Base-by-base conservation (phyloP, 2,888 invertebrate species). In the Drosophila nr. perissopoda region DNA sequence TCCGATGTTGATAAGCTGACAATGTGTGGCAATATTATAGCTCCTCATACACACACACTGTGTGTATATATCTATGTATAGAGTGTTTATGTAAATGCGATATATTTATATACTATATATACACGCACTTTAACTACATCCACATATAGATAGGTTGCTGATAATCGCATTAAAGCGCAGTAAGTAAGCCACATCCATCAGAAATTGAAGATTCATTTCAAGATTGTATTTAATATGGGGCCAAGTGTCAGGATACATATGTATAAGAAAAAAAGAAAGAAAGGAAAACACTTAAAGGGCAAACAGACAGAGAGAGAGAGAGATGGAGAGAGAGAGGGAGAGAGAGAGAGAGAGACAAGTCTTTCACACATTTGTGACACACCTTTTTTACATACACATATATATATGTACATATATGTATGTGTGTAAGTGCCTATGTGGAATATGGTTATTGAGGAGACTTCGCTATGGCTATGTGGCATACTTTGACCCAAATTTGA, bases 1-100 rank as follows among this genome's bases (percentile, higher is more conserved):
- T n/a, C 38, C 53, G 10, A 34, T 25, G 36, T 56, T 68, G 64
- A 69, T 69, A 76, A 75, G 76, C 73, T 66, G 81, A 78, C 78
- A 78, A 78, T 62, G 72, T 58, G 76, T 60, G 76, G 53, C 25
- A 67, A 49, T 25, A 62, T 40, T 42, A 42, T 42, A 42, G 21
- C 42, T 42, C 11, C 21, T 21, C 42, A 5, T 5, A 13, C 42
- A 42, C 21, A 18, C 18, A 42, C n/a, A 38, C n/a, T 38, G n/a
- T 21, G 21, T 13, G 10, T 10, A 56, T 21, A 34, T 33, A n/a
- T 52, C 38, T 42, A n/a, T 38, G 13, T 33, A 27, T 18, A 5
- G 27, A 49, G 49, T 29, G 29, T 16, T 18, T 51, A 51, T 51
- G 49, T 29, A 51, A 51, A 51, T 51, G 51, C 13, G 51, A 5